phyloP scores from a whole-genome alignment of 2,113 vertebrate genomes.

The Shinisaurus crocodilurus region DNA sequence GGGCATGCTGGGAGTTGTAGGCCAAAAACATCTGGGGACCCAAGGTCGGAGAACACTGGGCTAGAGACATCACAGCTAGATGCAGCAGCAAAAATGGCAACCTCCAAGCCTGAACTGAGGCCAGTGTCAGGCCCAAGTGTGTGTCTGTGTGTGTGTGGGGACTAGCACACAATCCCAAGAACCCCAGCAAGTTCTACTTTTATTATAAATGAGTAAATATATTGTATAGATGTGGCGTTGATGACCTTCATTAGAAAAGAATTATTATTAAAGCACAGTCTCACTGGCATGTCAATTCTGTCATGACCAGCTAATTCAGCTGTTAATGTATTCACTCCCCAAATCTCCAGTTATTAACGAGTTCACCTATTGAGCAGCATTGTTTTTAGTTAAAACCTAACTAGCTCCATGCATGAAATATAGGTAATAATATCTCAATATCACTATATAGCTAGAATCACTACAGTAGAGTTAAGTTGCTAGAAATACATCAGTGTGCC shows the following conservation, averaged over 20 bases:
- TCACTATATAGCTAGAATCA: not conserved
- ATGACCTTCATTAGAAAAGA: slow-evolving; percentile 7
- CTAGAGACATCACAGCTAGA: not conserved
- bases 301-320: not conserved
- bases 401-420: slow-evolving; percentile 42
- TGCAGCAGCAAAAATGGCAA: not conserved
- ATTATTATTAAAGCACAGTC: not conserved
- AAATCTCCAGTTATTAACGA: not conserved
- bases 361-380: not conserved
- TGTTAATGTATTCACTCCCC: slow-evolving; percentile 12
- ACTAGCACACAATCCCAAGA: not conserved
- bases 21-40: too few species aligned
- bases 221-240: not conserved
- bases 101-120: not conserved
- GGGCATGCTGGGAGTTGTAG: too few species aligned
- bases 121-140: not conserved
- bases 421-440: slow-evolving; percentile 17
- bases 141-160: not conserved
- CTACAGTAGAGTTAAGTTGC: slow-evolving; percentile 13
- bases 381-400: not conserved
- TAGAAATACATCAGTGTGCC: slow-evolving; percentile 38
- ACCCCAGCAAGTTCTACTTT: not conserved
- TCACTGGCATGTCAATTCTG: not conserved
- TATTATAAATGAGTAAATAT: slow-evolving; percentile 14
- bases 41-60: too few species aligned